phyloP scores from a whole-genome alignment of 2,797 vertebrate genomes.

The Sciurus carolinensis region DNA sequence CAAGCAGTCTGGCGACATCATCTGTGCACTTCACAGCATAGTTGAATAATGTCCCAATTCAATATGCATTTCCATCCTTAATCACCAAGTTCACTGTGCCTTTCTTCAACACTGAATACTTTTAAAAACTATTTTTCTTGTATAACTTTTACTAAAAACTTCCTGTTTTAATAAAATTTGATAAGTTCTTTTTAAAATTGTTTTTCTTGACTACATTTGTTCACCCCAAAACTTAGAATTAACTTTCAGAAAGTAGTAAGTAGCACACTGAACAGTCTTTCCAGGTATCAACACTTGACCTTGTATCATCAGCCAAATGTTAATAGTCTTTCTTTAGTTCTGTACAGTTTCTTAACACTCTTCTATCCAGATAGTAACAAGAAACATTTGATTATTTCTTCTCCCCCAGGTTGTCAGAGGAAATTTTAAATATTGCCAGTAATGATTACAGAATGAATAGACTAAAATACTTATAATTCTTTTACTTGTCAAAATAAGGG shows the following conservation, averaged over 20 bases:
- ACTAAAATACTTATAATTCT: not conserved
- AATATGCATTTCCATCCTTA: not conserved
- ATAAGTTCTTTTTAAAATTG: not conserved
- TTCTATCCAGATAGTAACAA: not conserved
- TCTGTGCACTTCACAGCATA: not conserved
- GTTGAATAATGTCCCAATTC: not conserved
- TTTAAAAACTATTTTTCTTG: not conserved
- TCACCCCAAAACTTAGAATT: not conserved
- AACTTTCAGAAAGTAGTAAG: not conserved
- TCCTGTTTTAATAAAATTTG: constrained; percentile 26
- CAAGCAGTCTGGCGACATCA: not conserved
- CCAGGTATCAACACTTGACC: not conserved
- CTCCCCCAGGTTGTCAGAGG: not conserved
- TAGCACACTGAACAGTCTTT: not conserved
- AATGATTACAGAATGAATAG: not conserved
- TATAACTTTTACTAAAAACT: not conserved
- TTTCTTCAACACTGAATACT: constrained; percentile 31
- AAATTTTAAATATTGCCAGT: constrained; percentile 23
- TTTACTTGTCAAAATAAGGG: constrained; percentile 31
- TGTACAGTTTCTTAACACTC: not conserved
- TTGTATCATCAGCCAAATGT: not conserved
- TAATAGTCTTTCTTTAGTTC: not conserved
- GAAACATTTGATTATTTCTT: not conserved
- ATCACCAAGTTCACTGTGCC: not conserved
- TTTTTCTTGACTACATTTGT: not conserved